phyloP scores from a whole-genome alignment of 2,113 vertebrate species.

The Amphilophus citrinellus region DNA sequence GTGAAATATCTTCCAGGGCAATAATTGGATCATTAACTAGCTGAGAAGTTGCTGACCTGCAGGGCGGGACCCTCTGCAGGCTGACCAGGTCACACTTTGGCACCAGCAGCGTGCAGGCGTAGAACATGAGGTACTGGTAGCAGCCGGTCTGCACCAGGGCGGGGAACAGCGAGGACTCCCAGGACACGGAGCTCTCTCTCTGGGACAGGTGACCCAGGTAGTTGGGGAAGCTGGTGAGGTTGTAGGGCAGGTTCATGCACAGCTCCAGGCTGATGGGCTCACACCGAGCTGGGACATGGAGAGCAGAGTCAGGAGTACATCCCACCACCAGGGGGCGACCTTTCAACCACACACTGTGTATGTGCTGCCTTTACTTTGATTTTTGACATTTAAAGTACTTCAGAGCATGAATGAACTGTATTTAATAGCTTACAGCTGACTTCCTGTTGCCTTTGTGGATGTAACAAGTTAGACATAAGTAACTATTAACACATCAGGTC shows the following conservation, averaged over 20 bases:
- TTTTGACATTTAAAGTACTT: neutral
- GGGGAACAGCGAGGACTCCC: slow-evolving; percentile 95
- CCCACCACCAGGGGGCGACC: neutral
- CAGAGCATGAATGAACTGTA: rapidly evolving
- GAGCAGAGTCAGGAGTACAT: neutral
- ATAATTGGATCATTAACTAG: neutral
- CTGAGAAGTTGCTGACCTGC: slow-evolving; percentile 83
- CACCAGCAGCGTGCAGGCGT: slow-evolving; percentile 94
- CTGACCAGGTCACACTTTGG: slow-evolving; percentile 92
- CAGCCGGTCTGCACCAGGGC: slow-evolving; percentile 97
- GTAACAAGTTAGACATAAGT: too few species aligned
- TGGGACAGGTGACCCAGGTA: slow-evolving; percentile 93
- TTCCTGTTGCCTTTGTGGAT: too few species aligned
- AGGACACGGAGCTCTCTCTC: slow-evolving; percentile 93
- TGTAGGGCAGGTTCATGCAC: slow-evolving; percentile 97
- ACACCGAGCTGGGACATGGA: slow-evolving; percentile 77
- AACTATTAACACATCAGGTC: too few species aligned
- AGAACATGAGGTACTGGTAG: slow-evolving; percentile 99
- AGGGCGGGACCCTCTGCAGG: slow-evolving; percentile 89
- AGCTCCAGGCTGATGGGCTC: slow-evolving; percentile 94
- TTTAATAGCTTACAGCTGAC: too few species aligned
- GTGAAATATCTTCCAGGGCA: rapidly evolving
- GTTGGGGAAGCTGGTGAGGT: slow-evolving; percentile 91
- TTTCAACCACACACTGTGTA: neutral
- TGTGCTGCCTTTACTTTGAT: neutral